Base-by-base conservation (phyloP, 1,140 invertebrate species). In the Caenorhabditis inopinata region DNA sequence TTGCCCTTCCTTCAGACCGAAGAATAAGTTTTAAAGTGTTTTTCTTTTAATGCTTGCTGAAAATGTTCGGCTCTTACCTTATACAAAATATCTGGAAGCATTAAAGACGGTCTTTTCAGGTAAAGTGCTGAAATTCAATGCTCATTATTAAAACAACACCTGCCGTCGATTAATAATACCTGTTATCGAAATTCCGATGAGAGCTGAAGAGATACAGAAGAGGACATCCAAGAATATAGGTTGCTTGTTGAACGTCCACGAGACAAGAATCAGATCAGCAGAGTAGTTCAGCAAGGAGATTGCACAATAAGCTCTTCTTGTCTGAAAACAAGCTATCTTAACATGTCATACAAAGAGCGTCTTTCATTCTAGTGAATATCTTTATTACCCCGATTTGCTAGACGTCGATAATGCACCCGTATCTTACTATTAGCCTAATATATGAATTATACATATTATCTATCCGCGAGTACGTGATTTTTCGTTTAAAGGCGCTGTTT, bases 181-280 rank as follows among this genome's bases (percentile, higher is more conserved):
- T 32, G 51, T 58, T 1, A 58, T 58, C 12, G 51, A 58, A 32
- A 58, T 58, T 58, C 51, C 51, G 7, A 58, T 58, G 12, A 58
- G 27, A 16, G 51, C 51, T 0, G 51, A 58, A 4, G 51, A 58
- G n/a, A 58, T 58, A n/a, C 51, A 58, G 12, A 58, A 58, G 4
- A 58, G 27, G n/a, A 58, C 21, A 58, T 58, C 51, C 2, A 58
- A 16, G 18, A 58, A 58, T 16, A 58, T 32, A 6, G 51, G 51
- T 58, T 58, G 51, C 35, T 58, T 29, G 14, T 29, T 58, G 27
- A 58, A 58, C 51, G 35, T 58, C 51, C 51, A 58, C n/a, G 51
- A 58, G 9, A 58, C 35, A 16, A 58, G 51, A 16, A 58, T 58
- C 21, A 58, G 16, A 32, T 58, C 51, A n/a, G 51, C 51, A 3